Evolutionary conservation across 2,797 vertebrate species (phyloP), one percentile per base, ranked within the genome.

Genomic region (Eulemur rubriventer): DNA sequence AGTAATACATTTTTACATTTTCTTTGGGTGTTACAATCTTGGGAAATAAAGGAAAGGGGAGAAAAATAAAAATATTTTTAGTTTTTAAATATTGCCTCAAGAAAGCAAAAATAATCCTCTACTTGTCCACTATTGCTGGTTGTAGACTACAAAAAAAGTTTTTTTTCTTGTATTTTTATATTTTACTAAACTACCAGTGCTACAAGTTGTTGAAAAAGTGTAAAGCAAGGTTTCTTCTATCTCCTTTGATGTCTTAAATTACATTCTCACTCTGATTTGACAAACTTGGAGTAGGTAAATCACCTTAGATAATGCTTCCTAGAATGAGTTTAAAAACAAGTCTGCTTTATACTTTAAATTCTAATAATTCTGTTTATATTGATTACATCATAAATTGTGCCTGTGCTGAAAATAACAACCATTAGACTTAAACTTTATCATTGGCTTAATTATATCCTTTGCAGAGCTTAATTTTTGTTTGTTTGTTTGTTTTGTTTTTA

Each of bases 31-130:
- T 81, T 48, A 4, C 33, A 38, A 46, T 69, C 10, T 91, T 88
- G 26, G n/a, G 65, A 67, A 93, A 67, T 90, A 91, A 83, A 79
- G 65, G 33, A 86, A 91, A 94, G 26, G 26, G 10, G 87, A 65
- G 16, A 72, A 91, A 69, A 88, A 30, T 46, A 4, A 69, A 43
- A 83, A 79, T 79, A 12, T 69, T 78, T 83, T 57, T 4, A 20
- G 0, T 87, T 87, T 93, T 69, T 28, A 79, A 41, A 33, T 61
- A 61, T 69, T 69, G 2, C 20, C 13, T 73, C 79, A 46, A 59
- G n/a, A 93, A 83, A 93, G 57, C 63, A 67, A 67, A 92, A 72
- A 0, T 41, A 55, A 69, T 78, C 26, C 7, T 89, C 14, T 41
- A 1, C 30, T 38, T 86, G 22, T 65, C 70, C 5, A 73, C 30